Evolutionary conservation across 2,113 vertebrate species (phyloP).

Genomic region (Boulengerochromis microlepis): DNA sequence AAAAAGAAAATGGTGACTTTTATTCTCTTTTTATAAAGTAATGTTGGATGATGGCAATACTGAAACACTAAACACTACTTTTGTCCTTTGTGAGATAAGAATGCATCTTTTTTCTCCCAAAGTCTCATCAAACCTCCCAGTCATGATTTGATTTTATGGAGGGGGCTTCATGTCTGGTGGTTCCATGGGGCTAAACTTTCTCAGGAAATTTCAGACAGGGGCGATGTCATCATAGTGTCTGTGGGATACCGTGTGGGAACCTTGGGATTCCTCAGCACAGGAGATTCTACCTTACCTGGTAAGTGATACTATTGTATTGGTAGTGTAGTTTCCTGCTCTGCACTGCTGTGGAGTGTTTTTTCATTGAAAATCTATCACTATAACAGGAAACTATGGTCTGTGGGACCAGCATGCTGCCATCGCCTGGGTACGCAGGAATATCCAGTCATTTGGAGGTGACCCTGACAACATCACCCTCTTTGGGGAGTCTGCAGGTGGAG

Average conservation of each 20-base stretch:
- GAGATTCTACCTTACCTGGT: slow-evolving; percentile 45
- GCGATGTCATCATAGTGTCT: too few relatives aligned
- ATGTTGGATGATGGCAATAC: background rate
- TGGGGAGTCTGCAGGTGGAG: slow-evolving; percentile 87
- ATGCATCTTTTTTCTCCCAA: background rate
- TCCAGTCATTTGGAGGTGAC: slow-evolving; percentile 85
- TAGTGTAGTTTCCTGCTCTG: too few relatives aligned
- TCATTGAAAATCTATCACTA: too few relatives aligned
- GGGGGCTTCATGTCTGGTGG: slow-evolving; percentile 67
- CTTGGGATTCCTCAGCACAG: too few relatives aligned
- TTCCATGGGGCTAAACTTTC: too few relatives aligned
- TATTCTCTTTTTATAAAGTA: background rate
- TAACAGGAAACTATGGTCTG: slow-evolving; percentile 83
- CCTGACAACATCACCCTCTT: slow-evolving; percentile 87
- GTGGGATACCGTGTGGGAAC: too few relatives aligned
- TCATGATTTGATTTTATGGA: slow-evolving; percentile 89
- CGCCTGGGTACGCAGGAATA: slow-evolving; percentile 50
- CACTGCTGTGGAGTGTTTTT: too few relatives aligned
- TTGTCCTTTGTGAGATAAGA: background rate
- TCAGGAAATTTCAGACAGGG: too few relatives aligned
- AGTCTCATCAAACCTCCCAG: slow-evolving; percentile 83
- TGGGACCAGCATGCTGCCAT: slow-evolving; percentile 95
- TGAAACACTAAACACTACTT: background rate
- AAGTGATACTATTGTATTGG: background rate
- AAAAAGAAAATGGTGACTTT: background rate